Evolutionary conservation across 1,140 invertebrate species (phyloP), one percentile per base, ranked within the genome.

Genomic region (Drosophila bifasciata): DNA sequence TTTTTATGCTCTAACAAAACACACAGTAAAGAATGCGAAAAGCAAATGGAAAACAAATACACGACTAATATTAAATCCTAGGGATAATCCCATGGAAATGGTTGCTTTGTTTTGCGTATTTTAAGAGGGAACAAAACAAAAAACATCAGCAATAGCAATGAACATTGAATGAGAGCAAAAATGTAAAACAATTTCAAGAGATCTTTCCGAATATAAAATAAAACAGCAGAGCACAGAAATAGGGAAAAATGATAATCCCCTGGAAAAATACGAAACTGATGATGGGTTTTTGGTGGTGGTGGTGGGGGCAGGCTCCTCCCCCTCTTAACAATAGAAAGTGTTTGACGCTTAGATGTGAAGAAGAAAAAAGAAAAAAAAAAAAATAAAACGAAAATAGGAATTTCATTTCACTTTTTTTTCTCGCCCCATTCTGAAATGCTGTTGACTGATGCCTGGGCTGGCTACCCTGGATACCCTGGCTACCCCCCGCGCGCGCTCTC

Each of bases 381-480:
- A n/a, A n/a, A n/a, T n/a, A n/a, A 60, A 62, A 72, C 28, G 62
- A 56, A 68, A 77, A 77, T 55, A 51, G 63, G 73, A 86, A 88
- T 86, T 86, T 81, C 79, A 86, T 86, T 76, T 88, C 77, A 78
- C 62, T 84, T 81, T 69, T 59, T 49, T 40, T 45, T 55, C 41
- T 0, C 19, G 7, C 32, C 32, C 32, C 32, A 32, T 32, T 70
- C 43, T 68, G 77, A 71, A 67, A 60, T 55, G 61, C 51, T 61
- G 44, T 48, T 78, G 77, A 80, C 50, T 58, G 70, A 76, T 86
- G 66, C 60, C 62, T n/a, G n/a, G n/a, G n/a, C n/a, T n/a, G n/a
- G n/a, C n/a, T n/a, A n/a, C n/a, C n/a, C n/a, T n/a, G n/a, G n/a
- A n/a, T n/a, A n/a, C n/a, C n/a, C n/a, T 62, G 39, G 43, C 56